Evolutionary conservation across 2,797 vertebrate genomes (phyloP), one percentile per base, ranked within the genome.

Genomic region (Amphiprion clarkii): DNA sequence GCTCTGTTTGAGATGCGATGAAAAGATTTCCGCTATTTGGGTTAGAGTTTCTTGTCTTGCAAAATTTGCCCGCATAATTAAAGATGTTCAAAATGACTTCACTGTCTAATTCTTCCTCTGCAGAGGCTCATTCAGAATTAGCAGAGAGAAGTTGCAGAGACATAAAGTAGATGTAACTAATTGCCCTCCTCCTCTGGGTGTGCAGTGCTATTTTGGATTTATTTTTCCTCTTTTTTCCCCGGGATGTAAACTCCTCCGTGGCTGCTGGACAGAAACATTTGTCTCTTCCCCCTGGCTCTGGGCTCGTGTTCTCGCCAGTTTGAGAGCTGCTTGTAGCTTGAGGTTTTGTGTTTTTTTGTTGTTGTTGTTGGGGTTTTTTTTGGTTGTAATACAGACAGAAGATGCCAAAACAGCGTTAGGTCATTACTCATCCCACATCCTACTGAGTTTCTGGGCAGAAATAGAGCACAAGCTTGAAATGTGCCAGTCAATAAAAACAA

Each of bases 351-450:
- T 42, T 12, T 42, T 16, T 14, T 44, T 16, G 33, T 44, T 44
- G 3, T 44, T 44, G 40, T 44, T 44, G 40, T 23, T 23, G 23
- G 23, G 23, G 1, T 46, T 44, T 61, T 44, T 61, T 81, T 68
- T 10, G 69, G 65, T 86, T 68, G 69, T 68, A 48, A 76, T 62
- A 74, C 71, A 17, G 67, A 67, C 72, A 44, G 66, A 56, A 53
- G 75, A 76, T 82, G 85, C 89, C 89, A 46, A 89, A 86, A 62
- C 52, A 40, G n/a, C 56, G 71, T 61, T 52, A 12, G 83, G 77
- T 76, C 81, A 87, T 92, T 88, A 86, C 70, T 89, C 88, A 85
- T 84, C 67, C 52, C 57, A 25, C 55, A 69, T 63, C 80, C 65
- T 53, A 53, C 82, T 42, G 81, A 67, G 72, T 46, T 53, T 62